phyloP scores from a whole-genome alignment of 2,888 invertebrate species.

The Pandemis heparana region DNA sequence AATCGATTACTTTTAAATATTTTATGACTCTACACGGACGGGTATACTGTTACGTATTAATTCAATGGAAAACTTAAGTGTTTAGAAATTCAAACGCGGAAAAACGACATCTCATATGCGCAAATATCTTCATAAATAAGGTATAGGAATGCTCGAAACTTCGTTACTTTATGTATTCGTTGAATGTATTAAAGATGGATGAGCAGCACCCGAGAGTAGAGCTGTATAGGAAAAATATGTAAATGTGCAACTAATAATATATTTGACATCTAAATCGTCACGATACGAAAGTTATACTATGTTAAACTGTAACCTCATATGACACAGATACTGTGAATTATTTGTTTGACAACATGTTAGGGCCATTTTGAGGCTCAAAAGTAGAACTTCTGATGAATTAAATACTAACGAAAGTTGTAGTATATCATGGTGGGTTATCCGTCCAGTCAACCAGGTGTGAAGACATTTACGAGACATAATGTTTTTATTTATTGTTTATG shows the following conservation, averaged over 20 bases:
- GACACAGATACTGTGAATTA: conserved; percentile 25
- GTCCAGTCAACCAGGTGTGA: conserved; percentile 1
- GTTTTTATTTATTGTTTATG: conserved; percentile 13
- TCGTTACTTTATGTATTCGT: conserved; percentile 22
- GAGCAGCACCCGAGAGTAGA: conserved; percentile 3
- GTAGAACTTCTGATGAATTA: conserved; percentile 29
- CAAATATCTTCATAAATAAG: conserved; percentile 13
- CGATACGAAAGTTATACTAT: conserved; percentile 23
- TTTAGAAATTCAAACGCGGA: conserved; percentile 20
- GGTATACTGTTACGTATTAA: conserved; percentile 5
- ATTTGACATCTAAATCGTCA: conserved; percentile 34
- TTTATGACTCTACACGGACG: background rate
- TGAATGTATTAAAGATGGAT: conserved; percentile 36
- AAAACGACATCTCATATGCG: background rate
- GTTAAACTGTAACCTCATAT: background rate
- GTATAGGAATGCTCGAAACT: conserved; percentile 7
- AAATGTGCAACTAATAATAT: conserved; percentile 27
- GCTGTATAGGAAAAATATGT: conserved; percentile 30
- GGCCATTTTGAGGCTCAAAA: conserved; percentile 7
- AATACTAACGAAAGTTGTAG: conserved; percentile 16
- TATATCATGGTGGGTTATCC: background rate
- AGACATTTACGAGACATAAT: conserved; percentile 8
- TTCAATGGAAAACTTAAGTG: background rate
- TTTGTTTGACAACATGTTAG: conserved; percentile 9
- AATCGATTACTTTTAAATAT: no score